Conservation (phyloP, 2,888 invertebrate species). For the Microctonus hyperodae region DNA sequence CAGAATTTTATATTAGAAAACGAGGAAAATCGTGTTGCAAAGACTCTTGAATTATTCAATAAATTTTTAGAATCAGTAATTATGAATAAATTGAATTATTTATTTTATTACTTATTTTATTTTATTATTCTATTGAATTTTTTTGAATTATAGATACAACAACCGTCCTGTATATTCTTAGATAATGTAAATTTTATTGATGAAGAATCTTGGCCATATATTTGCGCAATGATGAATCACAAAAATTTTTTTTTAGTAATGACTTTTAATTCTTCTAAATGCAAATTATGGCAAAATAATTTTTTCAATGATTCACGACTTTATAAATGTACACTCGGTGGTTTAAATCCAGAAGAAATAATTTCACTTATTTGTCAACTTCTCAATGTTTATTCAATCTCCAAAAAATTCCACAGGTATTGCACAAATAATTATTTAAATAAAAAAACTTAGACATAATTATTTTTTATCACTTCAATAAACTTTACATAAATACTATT, state of each 20-base stretch:
- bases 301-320: constrained; percentile 43
- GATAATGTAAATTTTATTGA: constrained; percentile 67
- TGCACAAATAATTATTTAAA: not conserved
- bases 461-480: too few species aligned
- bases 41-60: constrained; percentile 61
- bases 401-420: constrained; percentile 65
- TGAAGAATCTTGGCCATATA: constrained; percentile 50
- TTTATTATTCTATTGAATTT: not conserved
- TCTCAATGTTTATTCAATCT: constrained; percentile 68
- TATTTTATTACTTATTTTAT: not conserved
- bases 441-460: not conserved
- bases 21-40: constrained; percentile 61
- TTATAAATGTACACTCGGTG: constrained; percentile 55
- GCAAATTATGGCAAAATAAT: constrained; percentile 32
- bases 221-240: constrained; percentile 38
- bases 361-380: constrained; percentile 69
- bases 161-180: constrained; percentile 60
- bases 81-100: not conserved
- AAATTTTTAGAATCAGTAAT: constrained; percentile 59
- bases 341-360: constrained; percentile 62
- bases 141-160: constrained; percentile 11
- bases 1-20: constrained; percentile 61
- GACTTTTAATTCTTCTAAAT: constrained; percentile 57
- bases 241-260: constrained; percentile 54
- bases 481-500: constrained; percentile 17